phyloP scores from a whole-genome alignment of 2,888 invertebrate species.

The Malacosoma neustria region DNA sequence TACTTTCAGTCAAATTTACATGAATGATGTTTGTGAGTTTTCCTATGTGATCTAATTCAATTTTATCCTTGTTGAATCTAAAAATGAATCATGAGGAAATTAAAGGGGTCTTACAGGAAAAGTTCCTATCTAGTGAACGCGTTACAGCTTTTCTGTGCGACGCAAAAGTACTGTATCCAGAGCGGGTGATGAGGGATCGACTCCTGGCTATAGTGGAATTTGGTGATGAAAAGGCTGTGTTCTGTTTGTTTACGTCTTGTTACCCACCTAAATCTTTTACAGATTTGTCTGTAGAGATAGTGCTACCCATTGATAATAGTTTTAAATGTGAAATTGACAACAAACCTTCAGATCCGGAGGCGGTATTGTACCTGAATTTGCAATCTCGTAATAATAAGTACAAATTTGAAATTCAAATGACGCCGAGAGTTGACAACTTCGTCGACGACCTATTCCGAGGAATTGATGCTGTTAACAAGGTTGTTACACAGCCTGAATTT shows the following conservation, averaged over 20 bases:
- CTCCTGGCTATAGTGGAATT: slow-evolving; percentile 63
- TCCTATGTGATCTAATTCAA: background rate
- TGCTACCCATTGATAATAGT: slow-evolving; percentile 85
- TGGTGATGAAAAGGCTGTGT: slow-evolving; percentile 68
- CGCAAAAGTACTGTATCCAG: slow-evolving; percentile 62
- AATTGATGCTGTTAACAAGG: slow-evolving; percentile 78
- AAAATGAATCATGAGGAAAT: slow-evolving; percentile 68
- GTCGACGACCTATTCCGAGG: slow-evolving; percentile 83
- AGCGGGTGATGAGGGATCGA: slow-evolving; percentile 62
- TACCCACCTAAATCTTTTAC: slow-evolving; percentile 81
- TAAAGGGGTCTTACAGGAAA: slow-evolving; percentile 63
- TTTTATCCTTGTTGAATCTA: background rate
- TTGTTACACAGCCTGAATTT: slow-evolving; percentile 62
- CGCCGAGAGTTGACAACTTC: slow-evolving; percentile 79
- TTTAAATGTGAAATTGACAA: slow-evolving; percentile 84
- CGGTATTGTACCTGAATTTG: slow-evolving; percentile 63
- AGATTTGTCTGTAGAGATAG: slow-evolving; percentile 86
- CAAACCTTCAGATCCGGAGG: slow-evolving; percentile 73
- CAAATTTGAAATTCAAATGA: slow-evolving; percentile 69
- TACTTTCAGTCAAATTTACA: background rate
- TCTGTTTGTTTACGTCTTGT: slow-evolving; percentile 69
- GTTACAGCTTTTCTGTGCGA: slow-evolving; percentile 62
- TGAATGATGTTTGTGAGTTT: background rate
- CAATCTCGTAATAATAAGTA: slow-evolving; percentile 61
- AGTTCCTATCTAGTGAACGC: slow-evolving; percentile 62